A percentile compares a stretch with the other conserved stretches of the same genome.
phyloP scores from a whole-genome alignment of 2,113 vertebrate genomes.

The Dromaius novaehollandiae region DNA sequence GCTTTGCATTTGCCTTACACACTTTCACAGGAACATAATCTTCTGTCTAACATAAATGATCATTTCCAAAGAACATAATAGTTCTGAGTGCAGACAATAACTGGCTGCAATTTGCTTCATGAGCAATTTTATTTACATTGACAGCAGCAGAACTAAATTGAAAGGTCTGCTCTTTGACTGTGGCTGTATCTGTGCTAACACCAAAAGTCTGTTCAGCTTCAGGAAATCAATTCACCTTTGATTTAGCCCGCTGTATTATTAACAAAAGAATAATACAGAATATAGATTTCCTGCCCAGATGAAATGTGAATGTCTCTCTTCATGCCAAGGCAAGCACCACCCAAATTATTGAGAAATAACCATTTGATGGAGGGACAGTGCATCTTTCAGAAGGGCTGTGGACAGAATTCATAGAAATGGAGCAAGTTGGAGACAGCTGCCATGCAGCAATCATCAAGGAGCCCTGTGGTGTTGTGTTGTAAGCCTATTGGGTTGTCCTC shows the following conservation, averaged over 20 bases:
- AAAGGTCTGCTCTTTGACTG: slow-evolving; percentile 66
- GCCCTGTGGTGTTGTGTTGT: not conserved
- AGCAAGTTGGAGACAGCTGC: not conserved
- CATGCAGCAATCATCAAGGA: not conserved
- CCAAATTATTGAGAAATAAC: slow-evolving; percentile 50
- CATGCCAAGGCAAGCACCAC: slow-evolving; percentile 27
- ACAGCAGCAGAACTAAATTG: slow-evolving; percentile 64
- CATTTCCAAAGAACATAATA: slow-evolving; percentile 64
- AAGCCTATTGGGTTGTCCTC: not conserved
- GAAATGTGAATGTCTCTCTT: slow-evolving; percentile 42
- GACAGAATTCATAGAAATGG: not conserved
- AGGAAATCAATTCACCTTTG: slow-evolving; percentile 73
- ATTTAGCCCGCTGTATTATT: slow-evolving; percentile 71
- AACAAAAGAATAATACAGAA: slow-evolving; percentile 69
- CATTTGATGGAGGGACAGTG: not conserved
- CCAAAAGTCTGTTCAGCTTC: slow-evolving; percentile 66
- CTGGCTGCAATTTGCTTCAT: slow-evolving; percentile 69
- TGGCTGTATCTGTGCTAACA: slow-evolving; percentile 23
- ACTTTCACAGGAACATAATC: slow-evolving; percentile 51
- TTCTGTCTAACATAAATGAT: slow-evolving; percentile 59
- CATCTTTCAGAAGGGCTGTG: not conserved
- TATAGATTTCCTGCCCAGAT: slow-evolving; percentile 64
- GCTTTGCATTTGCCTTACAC: slow-evolving; percentile 56
- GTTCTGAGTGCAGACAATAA: slow-evolving; percentile 61
- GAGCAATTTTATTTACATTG: slow-evolving; percentile 72